Base-by-base conservation (phyloP, 2,888 invertebrate species). In the Theodoxus fluviatilis region DNA sequence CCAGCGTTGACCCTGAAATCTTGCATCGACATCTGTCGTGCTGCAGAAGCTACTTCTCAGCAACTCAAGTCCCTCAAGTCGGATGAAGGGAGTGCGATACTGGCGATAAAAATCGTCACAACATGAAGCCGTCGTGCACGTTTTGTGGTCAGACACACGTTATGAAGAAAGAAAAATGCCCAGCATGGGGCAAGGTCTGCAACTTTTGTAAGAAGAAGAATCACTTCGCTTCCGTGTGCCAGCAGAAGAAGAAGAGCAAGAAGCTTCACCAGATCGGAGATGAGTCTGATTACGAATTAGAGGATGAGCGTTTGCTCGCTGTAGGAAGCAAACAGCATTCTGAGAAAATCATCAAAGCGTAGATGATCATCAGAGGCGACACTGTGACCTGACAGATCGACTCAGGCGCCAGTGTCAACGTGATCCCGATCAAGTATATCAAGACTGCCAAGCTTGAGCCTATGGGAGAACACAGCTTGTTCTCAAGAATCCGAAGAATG, bases 161-260 rank as follows among this genome's bases (percentile, higher is more conserved):
- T 31, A 35, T 37, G 43, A 59, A 67, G n/a, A 74, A 73, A 47
- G 69, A 72, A 49, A 68, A 69, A 22, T 76, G 74, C 69, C 76
- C 75, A 37, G 75, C 76, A n/a, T 78, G 71, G 67, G 77, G 74
- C 18, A 74, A 75, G 55, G 69, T 38, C 6, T 73, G 72, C 40
- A 67, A 71, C 6, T 28, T 18, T 1, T 76, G 76, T 66, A 49
- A 74, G 7, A 72, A 68, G 18, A 61, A 59, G 35, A 76, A 78
- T 61, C 76, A 77, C 61, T 77, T 73, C 37, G 69, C 71, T 49
- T n/a, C n/a, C 49, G 43, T 40, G 12, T 71, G 71, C 52, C 69
- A 37, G 28, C 67, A 55, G n/a, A 25, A 18, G 25, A 4, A 55
- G 25, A 25, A 18, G 25, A 1, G 15, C 40, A 70, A 68, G 40